These are phyloP conservation scores for Channallabes apus DNA, from an alignment of 2,797 vertebrate genomes.

Conservation along the genomic window DNA sequence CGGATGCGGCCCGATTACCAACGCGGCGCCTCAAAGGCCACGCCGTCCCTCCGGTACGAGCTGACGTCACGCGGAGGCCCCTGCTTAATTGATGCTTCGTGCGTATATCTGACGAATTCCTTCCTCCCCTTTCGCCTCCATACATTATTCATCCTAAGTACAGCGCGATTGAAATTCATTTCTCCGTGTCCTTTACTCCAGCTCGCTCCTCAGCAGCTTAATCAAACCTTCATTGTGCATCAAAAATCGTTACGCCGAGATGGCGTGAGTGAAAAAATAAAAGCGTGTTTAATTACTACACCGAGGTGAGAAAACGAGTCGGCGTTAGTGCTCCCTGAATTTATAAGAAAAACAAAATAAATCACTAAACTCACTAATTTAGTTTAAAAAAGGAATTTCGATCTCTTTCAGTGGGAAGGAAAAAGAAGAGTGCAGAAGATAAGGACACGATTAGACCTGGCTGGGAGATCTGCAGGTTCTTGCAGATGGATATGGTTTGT, in stretches of 20 bases:
- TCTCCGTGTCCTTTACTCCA: background rate
- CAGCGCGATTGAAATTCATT: conserved; percentile 46
- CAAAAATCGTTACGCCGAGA: conserved; percentile 29
- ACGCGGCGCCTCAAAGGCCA: background rate
- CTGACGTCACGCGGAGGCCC: conserved; percentile 18
- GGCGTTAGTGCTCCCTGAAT: background rate
- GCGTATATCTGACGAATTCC: conserved; percentile 14
- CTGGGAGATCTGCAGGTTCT: background rate
- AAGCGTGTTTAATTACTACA: conserved; percentile 32
- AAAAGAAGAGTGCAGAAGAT: background rate
- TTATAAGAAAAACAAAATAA: background rate
- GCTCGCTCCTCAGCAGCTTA: background rate
- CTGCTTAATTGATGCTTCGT: conserved; percentile 22
- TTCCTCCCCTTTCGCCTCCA: conserved; percentile 13
- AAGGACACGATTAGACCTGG: background rate
- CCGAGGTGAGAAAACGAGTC: background rate
- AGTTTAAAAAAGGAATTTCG: background rate
- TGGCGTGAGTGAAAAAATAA: conserved; percentile 40
- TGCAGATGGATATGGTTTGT: background rate
- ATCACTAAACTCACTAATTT: background rate
- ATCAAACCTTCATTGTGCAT: conserved; percentile 42
- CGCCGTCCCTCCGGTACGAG: background rate
- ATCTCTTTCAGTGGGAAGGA: background rate
- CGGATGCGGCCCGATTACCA: background rate
- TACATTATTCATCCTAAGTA: conserved; percentile 55